Conservation (phyloP, 92 coral and sea anemone species). For the Desmophyllum pertusum region DNA sequence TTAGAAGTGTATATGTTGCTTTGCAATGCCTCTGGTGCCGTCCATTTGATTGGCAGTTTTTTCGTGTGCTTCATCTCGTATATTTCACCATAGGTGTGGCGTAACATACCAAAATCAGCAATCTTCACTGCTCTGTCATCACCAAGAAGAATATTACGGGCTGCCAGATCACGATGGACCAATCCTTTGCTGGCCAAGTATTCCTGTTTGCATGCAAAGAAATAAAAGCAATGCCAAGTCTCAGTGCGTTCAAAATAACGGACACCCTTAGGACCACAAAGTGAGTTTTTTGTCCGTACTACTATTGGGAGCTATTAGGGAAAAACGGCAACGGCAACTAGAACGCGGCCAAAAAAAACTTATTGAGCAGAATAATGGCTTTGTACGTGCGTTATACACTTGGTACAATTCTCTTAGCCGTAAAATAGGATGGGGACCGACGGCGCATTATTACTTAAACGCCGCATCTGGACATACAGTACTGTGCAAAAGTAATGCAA, state of each 20-base stretch:
- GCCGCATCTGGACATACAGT: too few relatives aligned
- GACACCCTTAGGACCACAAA: background rate
- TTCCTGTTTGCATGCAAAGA: background rate
- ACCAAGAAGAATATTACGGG: background rate
- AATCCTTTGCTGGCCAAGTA: background rate
- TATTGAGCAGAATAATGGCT: too few relatives aligned
- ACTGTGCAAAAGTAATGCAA: too few relatives aligned
- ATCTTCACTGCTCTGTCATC: background rate
- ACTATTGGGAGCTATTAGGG: too few relatives aligned
- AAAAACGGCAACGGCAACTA: too few relatives aligned
- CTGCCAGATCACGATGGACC: conserved; percentile 8
- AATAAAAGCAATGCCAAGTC: background rate
- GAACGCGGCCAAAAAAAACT: too few relatives aligned
- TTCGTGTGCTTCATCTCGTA: background rate
- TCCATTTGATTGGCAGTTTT: background rate
- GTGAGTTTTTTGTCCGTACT: background rate
- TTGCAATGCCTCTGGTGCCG: background rate
- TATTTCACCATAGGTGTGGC: background rate
- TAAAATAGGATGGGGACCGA: too few relatives aligned
- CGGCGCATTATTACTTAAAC: too few relatives aligned
- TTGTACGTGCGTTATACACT: too few relatives aligned
- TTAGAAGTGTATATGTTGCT: background rate
- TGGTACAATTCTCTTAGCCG: too few relatives aligned
- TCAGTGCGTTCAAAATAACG: background rate
- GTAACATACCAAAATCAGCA: background rate